Conservation (phyloP, 2,888 invertebrate genomes). For the Tetanocera ferruginea region DNA sequence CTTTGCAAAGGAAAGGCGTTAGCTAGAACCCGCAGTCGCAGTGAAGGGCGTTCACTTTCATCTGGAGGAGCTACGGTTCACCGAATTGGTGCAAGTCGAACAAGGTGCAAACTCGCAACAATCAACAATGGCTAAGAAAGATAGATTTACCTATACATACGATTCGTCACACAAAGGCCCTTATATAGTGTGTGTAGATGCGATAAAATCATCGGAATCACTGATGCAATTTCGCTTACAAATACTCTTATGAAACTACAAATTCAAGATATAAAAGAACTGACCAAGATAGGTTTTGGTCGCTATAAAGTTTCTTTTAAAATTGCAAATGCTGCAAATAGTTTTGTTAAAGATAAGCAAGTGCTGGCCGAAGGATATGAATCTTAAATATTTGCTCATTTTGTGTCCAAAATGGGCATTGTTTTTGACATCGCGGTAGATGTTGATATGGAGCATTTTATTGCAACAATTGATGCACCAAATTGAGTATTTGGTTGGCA, state of each 20-base stretch:
- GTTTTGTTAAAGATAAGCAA: not conserved
- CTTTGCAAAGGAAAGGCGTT: no score
- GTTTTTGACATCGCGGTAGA: not conserved
- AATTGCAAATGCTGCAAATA: not conserved
- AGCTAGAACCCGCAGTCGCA: no score
- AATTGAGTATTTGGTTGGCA: no score
- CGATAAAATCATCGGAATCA: not conserved
- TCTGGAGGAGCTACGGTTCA: no score
- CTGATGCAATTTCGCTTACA: not conserved
- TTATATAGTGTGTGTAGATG: not conserved
- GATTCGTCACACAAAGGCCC: slow-evolving; percentile 66
- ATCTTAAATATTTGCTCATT: not conserved
- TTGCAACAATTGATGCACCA: not conserved
- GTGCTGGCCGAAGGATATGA: not conserved
- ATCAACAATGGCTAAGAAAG: no score
- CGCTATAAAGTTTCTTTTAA: not conserved
- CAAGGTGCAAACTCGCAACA: no score
- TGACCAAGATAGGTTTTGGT: not conserved
- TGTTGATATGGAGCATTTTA: no score
- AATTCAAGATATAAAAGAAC: not conserved
- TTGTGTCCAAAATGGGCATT: not conserved
- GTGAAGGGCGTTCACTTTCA: no score
- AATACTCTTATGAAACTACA: not conserved
- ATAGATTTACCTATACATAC: no score
- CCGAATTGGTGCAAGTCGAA: no score